These are phyloP conservation scores for Antechinus flavipes DNA, from an alignment of 2,113 vertebrate genomes.

Conservation along the genomic window DNA sequence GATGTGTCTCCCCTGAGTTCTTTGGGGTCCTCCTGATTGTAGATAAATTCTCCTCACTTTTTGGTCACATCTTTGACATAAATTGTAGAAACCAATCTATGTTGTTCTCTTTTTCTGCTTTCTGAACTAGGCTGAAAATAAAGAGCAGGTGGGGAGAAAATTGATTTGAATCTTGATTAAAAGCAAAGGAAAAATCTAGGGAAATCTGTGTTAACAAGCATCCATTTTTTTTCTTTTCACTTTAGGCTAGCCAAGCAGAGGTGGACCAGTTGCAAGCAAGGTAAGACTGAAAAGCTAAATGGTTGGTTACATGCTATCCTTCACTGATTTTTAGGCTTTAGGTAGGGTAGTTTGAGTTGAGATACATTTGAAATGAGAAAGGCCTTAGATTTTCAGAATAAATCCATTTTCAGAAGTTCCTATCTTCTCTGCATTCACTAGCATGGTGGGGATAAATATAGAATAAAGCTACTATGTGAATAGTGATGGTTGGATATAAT, in stretches of 20 bases:
- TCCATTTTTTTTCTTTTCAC: slow-evolving; percentile 55
- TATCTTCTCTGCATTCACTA: background rate
- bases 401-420: background rate
- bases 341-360: background rate
- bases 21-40: background rate
- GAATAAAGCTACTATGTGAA: background rate
- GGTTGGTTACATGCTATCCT: background rate
- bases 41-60: background rate
- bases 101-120: background rate
- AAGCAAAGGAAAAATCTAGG: background rate
- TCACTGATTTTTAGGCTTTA: background rate
- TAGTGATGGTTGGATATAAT: background rate
- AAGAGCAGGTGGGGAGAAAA: background rate
- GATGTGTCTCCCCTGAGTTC: background rate
- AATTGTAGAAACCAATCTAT: background rate
- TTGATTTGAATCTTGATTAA: background rate
- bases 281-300: slow-evolving; percentile 78
- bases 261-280: slow-evolving; percentile 85
- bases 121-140: background rate
- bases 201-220: background rate
- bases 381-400: background rate
- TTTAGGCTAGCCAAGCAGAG: slow-evolving; percentile 85
- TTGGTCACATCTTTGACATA: background rate
- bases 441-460: background rate
- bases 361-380: background rate